Evolutionary conservation across 2,888 invertebrate genomes (phyloP).

Genomic region (Myopa tessellatipennis): DNA sequence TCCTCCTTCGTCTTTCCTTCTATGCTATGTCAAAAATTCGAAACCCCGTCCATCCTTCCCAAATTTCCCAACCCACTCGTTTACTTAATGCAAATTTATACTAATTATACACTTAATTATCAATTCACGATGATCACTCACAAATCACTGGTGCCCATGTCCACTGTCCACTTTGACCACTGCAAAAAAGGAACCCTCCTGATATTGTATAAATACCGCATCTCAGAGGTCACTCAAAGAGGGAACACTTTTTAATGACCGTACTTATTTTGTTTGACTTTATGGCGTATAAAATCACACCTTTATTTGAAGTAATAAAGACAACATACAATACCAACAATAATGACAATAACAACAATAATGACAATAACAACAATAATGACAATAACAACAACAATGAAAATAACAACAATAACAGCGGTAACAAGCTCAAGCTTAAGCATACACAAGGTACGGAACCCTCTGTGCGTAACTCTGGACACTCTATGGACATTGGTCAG

Average conservation of each 20-base stretch:
- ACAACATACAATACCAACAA: not conserved
- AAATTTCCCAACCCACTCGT: not conserved
- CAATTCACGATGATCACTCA: conserved; percentile 2
- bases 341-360: not conserved
- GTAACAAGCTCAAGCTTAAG: not conserved
- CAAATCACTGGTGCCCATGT: not conserved
- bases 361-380: not conserved
- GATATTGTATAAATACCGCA: not conserved
- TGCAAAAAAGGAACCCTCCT: not conserved
- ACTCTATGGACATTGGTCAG: conserved; percentile 27
- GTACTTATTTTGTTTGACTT: conserved; percentile 3
- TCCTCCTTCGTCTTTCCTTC: no score
- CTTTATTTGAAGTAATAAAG: conserved; percentile 23
- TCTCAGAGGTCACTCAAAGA: not conserved
- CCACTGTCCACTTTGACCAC: conserved; percentile 6
- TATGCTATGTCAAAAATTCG: not conserved
- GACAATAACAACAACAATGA: no score
- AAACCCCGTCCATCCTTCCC: not conserved
- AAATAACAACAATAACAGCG: not conserved
- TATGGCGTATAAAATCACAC: conserved; percentile 41
- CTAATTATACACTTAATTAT: conserved; percentile 37
- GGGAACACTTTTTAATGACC: conserved; percentile 48
- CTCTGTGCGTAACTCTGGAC: not conserved
- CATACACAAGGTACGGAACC: not conserved
- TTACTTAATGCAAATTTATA: conserved; percentile 55